phyloP scores from a whole-genome alignment of 1,140 invertebrate genomes.

The Apis dorsata region DNA sequence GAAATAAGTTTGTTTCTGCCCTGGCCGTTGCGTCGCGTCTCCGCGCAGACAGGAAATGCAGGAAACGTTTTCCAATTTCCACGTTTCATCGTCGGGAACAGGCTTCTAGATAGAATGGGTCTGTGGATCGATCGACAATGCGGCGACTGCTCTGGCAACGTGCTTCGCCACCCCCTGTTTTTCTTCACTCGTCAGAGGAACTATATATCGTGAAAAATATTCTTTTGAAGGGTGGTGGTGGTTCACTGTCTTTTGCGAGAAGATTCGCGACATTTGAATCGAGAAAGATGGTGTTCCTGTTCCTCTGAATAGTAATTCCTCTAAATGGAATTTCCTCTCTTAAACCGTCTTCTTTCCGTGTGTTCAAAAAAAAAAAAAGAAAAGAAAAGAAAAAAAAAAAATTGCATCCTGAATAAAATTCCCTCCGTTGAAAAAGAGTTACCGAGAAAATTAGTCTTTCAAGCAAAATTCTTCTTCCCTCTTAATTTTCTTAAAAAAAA shows the following conservation, averaged over 20 bases:
- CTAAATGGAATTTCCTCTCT: not conserved
- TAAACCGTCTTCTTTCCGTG: not conserved
- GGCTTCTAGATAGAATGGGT: slow-evolving; percentile 5
- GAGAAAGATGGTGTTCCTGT: not conserved
- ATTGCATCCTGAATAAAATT: not conserved
- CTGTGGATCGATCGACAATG: slow-evolving; percentile 51
- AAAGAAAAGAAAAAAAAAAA: not conserved
- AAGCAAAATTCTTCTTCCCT: not conserved
- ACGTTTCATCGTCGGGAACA: slow-evolving; percentile 12
- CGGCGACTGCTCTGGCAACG: slow-evolving; percentile 33
- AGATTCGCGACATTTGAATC: not conserved
- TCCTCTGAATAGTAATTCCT: not conserved
- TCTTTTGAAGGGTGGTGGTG: not conserved
- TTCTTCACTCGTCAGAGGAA: not conserved
- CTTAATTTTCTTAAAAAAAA: no score
- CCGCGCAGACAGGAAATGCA: slow-evolving; percentile 7
- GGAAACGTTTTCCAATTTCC: slow-evolving; percentile 18
- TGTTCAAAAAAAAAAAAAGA: not conserved
- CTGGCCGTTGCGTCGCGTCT: not conserved
- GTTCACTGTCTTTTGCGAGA: not conserved
- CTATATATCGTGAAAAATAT: not conserved
- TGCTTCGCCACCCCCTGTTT: slow-evolving; percentile 29
- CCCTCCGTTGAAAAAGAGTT: no score
- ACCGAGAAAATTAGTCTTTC: slow-evolving; percentile 17
- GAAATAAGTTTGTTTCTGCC: slow-evolving; percentile 10